These are phyloP conservation scores for Hepsetus odoe DNA, from an alignment of 2,113 vertebrate genomes.

Conservation along the genomic window DNA sequence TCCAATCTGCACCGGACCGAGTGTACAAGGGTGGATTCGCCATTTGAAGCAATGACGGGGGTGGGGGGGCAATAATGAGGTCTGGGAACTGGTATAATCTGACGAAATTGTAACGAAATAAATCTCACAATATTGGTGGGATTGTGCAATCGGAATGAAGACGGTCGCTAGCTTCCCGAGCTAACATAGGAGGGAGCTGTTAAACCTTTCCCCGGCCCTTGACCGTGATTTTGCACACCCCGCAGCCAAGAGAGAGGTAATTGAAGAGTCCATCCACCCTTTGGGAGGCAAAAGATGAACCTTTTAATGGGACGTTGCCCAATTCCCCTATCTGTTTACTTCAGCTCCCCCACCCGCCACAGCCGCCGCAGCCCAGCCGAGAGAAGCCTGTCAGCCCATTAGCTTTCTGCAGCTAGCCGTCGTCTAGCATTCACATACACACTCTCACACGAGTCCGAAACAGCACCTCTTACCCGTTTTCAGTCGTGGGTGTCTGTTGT, in stretches of 20 bases:
- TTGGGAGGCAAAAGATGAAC: background rate
- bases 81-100: background rate
- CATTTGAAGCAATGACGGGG: background rate
- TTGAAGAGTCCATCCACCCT: too few species aligned
- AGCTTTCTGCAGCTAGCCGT: slow-evolving; percentile 33
- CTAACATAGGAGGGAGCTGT: slow-evolving; percentile 3
- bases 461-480: slow-evolving; percentile 72
- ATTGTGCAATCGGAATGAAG: slow-evolving; percentile 28
- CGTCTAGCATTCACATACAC: background rate
- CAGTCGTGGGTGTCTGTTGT: slow-evolving; percentile 73
- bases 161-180: background rate
- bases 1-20: slow-evolving; percentile 1
- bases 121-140: background rate
- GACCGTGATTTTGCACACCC: slow-evolving; percentile 42
- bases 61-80: background rate
- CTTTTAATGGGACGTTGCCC: background rate
- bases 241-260: background rate
- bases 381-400: slow-evolving; percentile 51
- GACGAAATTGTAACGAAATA: background rate
- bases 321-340: slow-evolving; percentile 36
- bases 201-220: slow-evolving; percentile 39
- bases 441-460: background rate
- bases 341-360: slow-evolving; percentile 1
- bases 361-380: slow-evolving; percentile 33
- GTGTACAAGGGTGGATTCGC: slow-evolving; percentile 26